These are phyloP conservation scores for Polypedilum vanderplanki DNA, from an alignment of 1,140 invertebrate species.

Conservation along the genomic window DNA sequence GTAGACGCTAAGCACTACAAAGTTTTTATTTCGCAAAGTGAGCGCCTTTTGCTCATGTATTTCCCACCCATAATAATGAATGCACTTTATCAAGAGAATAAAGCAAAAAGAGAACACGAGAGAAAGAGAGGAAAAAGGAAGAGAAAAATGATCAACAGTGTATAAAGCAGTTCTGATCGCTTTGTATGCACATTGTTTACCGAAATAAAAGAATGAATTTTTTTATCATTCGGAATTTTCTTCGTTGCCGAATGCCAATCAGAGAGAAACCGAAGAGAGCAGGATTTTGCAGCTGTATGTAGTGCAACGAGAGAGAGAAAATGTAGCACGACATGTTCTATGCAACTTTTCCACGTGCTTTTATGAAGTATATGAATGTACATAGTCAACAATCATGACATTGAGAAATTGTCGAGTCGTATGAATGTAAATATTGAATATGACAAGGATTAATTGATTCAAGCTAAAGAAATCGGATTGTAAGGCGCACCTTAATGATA, in stretches of 20 bases:
- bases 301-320: too few species aligned
- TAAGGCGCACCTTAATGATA: neutral
- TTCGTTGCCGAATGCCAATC: too few species aligned
- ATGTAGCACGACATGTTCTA: too few species aligned
- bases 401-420: neutral
- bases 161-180: neutral
- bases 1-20: neutral
- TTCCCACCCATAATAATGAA: too few species aligned
- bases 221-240: too few species aligned
- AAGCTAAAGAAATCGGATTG: neutral
- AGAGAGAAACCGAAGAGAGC: too few species aligned
- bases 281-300: too few species aligned
- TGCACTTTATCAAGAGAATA: neutral
- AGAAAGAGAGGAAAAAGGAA: neutral
- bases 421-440: neutral
- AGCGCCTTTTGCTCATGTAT: neutral
- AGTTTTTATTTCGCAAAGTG: neutral
- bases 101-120: neutral
- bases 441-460: conserved; percentile 6
- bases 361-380: too few species aligned
- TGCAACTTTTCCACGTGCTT: too few species aligned
- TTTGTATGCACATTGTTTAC: neutral
- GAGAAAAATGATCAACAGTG: neutral
- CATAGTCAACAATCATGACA: neutral
- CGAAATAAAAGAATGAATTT: too few species aligned